A percentile compares a stretch with the other conserved stretches of the same genome.
These are phyloP conservation scores for Hiodon alosoides DNA, from an alignment of 2,113 vertebrate genomes.

Conservation along the genomic window DNA sequence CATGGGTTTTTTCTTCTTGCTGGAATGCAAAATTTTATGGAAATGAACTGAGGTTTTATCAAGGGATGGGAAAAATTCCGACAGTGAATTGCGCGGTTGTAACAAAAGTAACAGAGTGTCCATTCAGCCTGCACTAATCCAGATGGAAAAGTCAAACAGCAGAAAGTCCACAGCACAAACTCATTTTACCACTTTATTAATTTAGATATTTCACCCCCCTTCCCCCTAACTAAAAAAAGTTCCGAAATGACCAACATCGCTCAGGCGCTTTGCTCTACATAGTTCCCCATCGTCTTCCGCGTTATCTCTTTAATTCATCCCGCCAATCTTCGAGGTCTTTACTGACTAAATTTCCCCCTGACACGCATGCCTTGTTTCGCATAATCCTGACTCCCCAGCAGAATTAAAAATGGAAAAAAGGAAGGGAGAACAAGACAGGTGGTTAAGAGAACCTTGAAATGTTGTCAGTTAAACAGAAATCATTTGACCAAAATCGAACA, in stretches of 20 bases:
- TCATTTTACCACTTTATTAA: slow-evolving; percentile 77
- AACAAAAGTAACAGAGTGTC: slow-evolving; percentile 76
- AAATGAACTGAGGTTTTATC: slow-evolving; percentile 48
- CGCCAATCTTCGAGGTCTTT: slow-evolving; percentile 73
- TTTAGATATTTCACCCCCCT: slow-evolving; percentile 67
- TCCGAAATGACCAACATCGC: slow-evolving; percentile 70
- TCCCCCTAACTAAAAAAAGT: slow-evolving; percentile 52
- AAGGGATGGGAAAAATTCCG: slow-evolving; percentile 51
- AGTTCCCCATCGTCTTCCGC: slow-evolving; percentile 55
- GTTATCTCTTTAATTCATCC: slow-evolving; percentile 79
- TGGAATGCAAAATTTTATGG: slow-evolving; percentile 64
- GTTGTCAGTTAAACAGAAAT: slow-evolving; percentile 60
- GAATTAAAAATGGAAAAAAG: slow-evolving; percentile 64
- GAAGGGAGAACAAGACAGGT: slow-evolving; percentile 57
- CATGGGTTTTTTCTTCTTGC: slow-evolving; percentile 54
- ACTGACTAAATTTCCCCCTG: slow-evolving; percentile 76
- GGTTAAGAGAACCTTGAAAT: slow-evolving; percentile 66
- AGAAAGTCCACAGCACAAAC: slow-evolving; percentile 74
- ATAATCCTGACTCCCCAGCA: slow-evolving; percentile 70
- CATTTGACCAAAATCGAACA: slow-evolving; percentile 52
- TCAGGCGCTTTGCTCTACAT: slow-evolving; percentile 66
- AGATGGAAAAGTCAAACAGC: slow-evolving; percentile 80
- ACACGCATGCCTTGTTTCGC: slow-evolving; percentile 74
- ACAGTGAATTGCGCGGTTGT: slow-evolving; percentile 59
- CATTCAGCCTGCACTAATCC: slow-evolving; percentile 78